Evolutionary conservation across 2,888 invertebrate genomes (phyloP), one percentile per base, ranked within the genome.

Genomic region (Malachius bipustulatus): DNA sequence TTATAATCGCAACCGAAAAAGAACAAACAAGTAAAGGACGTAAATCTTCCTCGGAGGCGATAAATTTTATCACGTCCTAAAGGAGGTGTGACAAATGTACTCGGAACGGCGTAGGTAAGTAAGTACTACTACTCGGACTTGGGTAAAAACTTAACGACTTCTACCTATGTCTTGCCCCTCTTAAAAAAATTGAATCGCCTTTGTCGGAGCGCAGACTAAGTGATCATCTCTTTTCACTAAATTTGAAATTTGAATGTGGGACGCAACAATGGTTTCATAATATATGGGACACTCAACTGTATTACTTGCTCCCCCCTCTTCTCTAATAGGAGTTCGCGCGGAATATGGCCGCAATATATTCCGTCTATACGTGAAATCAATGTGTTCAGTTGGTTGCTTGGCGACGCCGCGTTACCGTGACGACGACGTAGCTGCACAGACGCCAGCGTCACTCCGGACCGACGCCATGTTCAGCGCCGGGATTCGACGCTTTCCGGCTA

Each of bases 361-460:
- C 52, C 56, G 61, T 62, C 62, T 62, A 61, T 58, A 35, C 35
- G 35, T 35, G 61, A 62, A 63, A 63, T 63, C 63, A 61, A 63
- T 63, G 63, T 61, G 57, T 59, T 56, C 58, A 51, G 55, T 51
- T 43, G 45, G 53, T 51, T 51, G 54, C 53, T 44, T 9, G 26
- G 26, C 38, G 42, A 39, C 42, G 40, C 43, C n/a, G 43, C 4
- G 49, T 50, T 41, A 47, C 44, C 41, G 47, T 44, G 45, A 44
- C 44, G 40, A 49, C 52, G 48, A 38, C 47, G 46, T 43, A 47
- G 46, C 41, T 49, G 51, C 49, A 51, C 46, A 44, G 52, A 50
- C 51, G 51, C 49, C 44, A 47, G 36, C 41, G 43, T 43, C 39
- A 41, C 40, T 44, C 37, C 41, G 12, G 4, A 9, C 24, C 33